A percentile compares a stretch with the other conserved stretches of the same genome.
phyloP scores from a whole-genome alignment of 2,888 invertebrate species.

The Xestia c-nigrum region DNA sequence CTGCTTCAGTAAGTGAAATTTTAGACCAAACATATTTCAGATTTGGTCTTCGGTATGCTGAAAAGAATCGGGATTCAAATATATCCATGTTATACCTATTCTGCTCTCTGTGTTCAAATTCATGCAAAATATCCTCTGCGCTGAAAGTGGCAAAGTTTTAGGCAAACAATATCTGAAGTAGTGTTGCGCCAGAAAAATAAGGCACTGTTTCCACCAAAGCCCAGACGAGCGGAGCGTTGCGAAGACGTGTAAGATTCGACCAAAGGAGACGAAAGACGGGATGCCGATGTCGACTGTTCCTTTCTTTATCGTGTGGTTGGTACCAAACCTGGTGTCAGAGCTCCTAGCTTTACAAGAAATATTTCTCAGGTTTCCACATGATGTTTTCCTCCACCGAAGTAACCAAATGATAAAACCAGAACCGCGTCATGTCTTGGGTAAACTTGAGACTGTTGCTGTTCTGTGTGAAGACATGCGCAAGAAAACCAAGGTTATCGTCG shows the following conservation, averaged over 20 bases:
- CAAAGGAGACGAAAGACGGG: background rate
- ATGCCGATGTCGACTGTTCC: background rate
- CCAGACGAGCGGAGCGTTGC: background rate
- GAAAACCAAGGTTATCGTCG: too few species aligned
- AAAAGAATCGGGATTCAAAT: background rate
- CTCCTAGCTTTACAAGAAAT: too few species aligned
- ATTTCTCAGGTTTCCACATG: too few species aligned
- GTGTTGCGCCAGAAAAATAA: background rate
- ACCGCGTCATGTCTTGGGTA: too few species aligned
- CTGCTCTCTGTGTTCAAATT: background rate
- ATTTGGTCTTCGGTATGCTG: background rate
- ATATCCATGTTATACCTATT: background rate
- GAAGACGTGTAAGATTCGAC: background rate
- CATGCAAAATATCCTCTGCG: background rate
- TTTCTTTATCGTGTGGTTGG: too few species aligned
- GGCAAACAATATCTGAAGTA: background rate
- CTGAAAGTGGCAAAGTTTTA: background rate
- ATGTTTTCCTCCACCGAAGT: too few species aligned
- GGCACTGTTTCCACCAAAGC: background rate
- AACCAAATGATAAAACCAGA: too few species aligned
- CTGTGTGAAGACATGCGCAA: too few species aligned
- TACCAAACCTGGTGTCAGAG: too few species aligned
- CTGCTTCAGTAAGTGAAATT: background rate
- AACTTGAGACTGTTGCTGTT: too few species aligned
- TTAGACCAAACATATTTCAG: background rate